Conservation (phyloP, 2,888 invertebrate genomes). For the Lydus trimaculatus region DNA sequence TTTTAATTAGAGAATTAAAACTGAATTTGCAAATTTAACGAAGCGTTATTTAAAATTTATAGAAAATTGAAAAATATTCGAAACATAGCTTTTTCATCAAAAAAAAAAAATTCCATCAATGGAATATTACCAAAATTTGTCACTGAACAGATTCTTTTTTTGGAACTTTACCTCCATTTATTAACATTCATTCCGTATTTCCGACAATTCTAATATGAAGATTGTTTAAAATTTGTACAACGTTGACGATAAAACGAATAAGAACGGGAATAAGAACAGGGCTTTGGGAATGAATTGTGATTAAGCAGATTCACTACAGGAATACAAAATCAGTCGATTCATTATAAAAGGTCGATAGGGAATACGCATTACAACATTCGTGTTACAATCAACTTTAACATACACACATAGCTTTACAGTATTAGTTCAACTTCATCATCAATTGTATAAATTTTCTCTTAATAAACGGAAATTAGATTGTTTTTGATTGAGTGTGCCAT, state of each 20-base stretch:
- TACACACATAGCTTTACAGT: background rate
- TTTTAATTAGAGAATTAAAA: background rate
- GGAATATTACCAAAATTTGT: too few species aligned
- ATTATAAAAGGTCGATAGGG: conserved; percentile 13
- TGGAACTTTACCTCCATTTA: background rate
- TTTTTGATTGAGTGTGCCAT: too few species aligned
- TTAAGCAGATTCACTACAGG: conserved; percentile 23
- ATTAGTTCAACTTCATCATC: background rate
- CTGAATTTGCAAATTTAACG: background rate
- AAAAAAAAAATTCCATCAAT: too few species aligned
- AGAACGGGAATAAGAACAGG: conserved; percentile 11
- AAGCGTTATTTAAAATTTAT: background rate
- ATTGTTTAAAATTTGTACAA: conserved; percentile 9
- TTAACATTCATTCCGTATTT: background rate
- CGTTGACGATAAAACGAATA: conserved; percentile 10
- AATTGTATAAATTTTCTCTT: background rate
- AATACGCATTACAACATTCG: background rate
- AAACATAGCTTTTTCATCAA: too few species aligned
- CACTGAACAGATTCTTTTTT: too few species aligned
- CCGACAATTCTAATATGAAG: background rate
- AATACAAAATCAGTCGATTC: conserved; percentile 26
- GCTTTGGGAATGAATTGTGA: conserved; percentile 18
- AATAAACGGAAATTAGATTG: too few species aligned
- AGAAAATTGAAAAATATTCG: background rate
- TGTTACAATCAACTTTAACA: conserved; percentile 1